Evolutionary conservation across 2,113 vertebrate genomes (phyloP).

Genomic region (Gorilla gorilla): DNA sequence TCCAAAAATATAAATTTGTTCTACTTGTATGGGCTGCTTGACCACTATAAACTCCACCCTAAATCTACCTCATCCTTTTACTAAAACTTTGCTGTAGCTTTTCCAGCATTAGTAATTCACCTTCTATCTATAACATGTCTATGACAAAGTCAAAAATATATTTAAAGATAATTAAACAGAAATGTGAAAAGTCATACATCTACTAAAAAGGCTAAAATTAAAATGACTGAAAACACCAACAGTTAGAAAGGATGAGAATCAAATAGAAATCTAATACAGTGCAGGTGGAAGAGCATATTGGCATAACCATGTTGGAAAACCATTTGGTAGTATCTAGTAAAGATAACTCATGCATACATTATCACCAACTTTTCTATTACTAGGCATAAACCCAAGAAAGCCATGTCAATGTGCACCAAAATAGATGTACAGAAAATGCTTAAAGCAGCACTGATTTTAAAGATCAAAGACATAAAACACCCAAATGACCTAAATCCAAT

Average conservation of each 20-base stretch:
- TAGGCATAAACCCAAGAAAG: background rate
- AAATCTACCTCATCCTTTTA: background rate
- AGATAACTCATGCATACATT: background rate
- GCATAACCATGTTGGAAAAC: background rate
- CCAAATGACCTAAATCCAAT: background rate
- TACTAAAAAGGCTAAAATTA: background rate
- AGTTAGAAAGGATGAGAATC: background rate
- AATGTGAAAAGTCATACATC: background rate
- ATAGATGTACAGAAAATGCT: background rate
- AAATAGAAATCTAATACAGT: background rate
- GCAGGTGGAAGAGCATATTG: background rate
- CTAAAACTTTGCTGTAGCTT: background rate
- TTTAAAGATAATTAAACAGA: background rate
- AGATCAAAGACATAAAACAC: background rate
- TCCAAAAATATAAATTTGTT: background rate
- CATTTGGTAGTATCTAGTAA: background rate
- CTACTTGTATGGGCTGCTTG: background rate
- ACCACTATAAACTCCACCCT: background rate
- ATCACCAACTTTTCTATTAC: background rate
- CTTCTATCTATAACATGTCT: background rate
- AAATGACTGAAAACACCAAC: background rate
- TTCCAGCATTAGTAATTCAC: background rate
- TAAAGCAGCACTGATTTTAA: background rate
- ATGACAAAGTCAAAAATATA: background rate
- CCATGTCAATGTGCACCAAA: background rate